These are phyloP conservation scores for Glossophaga mutica DNA, from an alignment of 2,797 vertebrate genomes.

Conservation along the genomic window DNA sequence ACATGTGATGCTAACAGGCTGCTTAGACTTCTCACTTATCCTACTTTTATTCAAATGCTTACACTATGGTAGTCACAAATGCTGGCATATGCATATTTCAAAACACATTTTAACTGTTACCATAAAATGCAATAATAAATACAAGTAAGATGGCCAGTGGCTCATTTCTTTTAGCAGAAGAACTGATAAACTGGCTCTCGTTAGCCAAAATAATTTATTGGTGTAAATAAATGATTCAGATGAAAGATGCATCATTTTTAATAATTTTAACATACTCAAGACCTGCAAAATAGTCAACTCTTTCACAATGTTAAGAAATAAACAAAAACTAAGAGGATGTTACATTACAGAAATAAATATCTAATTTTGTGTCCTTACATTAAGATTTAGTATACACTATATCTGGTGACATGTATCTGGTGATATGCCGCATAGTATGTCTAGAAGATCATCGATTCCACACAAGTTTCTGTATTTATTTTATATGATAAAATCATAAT, in stretches of 20 bases:
- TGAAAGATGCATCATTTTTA: constrained; percentile 40
- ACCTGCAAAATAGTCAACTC: background rate
- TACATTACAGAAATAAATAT: constrained; percentile 8
- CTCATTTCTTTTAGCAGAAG: constrained; percentile 16
- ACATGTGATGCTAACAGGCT: background rate
- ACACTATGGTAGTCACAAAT: background rate
- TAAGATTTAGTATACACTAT: background rate
- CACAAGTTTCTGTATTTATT: background rate
- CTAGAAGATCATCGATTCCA: constrained; percentile 25
- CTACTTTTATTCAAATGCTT: constrained; percentile 7
- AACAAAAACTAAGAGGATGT: constrained; percentile 18
- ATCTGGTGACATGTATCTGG: background rate
- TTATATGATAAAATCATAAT: background rate
- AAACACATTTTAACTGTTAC: constrained; percentile 19
- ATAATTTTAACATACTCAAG: constrained; percentile 27
- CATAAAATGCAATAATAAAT: constrained; percentile 29
- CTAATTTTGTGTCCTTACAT: background rate
- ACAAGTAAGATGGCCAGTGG: background rate
- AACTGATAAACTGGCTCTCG: constrained; percentile 10
- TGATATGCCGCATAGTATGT: background rate
- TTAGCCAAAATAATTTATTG: constrained; percentile 16
- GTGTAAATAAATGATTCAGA: background rate
- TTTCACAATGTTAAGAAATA: constrained; percentile 8
- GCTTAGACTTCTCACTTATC: background rate
- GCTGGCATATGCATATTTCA: background rate